phyloP scores from a whole-genome alignment of 2,113 vertebrate species.

The Halichoerus grypus region DNA sequence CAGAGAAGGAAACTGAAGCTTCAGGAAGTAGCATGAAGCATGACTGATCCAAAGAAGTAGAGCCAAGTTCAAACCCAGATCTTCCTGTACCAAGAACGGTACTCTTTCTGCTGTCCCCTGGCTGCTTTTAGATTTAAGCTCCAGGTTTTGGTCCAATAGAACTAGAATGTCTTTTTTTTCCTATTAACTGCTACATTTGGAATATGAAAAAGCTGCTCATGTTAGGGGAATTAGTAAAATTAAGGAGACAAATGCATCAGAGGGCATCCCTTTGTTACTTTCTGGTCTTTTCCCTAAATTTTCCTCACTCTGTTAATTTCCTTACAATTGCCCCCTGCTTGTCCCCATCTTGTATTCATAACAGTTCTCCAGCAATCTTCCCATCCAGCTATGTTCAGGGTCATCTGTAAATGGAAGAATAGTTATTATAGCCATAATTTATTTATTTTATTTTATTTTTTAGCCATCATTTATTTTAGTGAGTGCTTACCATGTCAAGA shows the following conservation, averaged over 20 bases:
- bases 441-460: background rate
- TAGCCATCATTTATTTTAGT: background rate
- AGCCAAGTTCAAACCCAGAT: background rate
- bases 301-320: background rate
- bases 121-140: background rate
- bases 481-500: conserved; percentile 24
- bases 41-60: background rate
- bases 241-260: background rate
- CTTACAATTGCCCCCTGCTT: background rate
- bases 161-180: background rate
- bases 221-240: conserved; percentile 22
- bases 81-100: background rate
- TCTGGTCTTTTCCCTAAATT: background rate
- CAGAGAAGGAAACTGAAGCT: background rate
- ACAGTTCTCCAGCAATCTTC: background rate
- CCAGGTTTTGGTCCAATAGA: background rate
- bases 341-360: background rate
- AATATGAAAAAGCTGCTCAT: background rate
- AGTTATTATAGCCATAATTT: background rate
- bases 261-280: background rate
- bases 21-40: background rate
- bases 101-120: background rate
- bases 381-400: background rate
- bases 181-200: background rate
- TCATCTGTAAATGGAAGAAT: conserved; percentile 29